A percentile compares a stretch with the other conserved stretches of the same genome.
These are phyloP conservation scores for Allolobophora icterica DNA, from an alignment of 2,888 invertebrate species.

Conservation along the genomic window DNA sequence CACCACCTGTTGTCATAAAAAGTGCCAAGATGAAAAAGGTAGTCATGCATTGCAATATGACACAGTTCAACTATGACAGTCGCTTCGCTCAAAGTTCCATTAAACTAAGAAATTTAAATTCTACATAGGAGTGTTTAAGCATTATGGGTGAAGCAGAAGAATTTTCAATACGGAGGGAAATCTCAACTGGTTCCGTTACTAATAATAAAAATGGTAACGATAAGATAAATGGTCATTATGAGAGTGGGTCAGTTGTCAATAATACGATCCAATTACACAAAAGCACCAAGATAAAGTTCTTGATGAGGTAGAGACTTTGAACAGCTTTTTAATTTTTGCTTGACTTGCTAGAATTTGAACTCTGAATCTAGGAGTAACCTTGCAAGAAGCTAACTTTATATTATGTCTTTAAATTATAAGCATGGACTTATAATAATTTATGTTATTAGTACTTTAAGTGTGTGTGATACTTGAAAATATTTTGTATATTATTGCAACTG, in stretches of 20 bases:
- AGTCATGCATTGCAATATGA: not conserved
- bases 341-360: too few relatives aligned
- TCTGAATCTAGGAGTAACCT: too few relatives aligned
- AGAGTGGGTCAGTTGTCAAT: not conserved
- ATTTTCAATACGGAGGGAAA: not conserved
- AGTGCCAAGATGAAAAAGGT: not conserved
- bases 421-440: not conserved
- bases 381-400: too few relatives aligned
- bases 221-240: not conserved
- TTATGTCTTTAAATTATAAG: not conserved
- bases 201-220: not conserved
- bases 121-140: not conserved
- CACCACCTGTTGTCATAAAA: constrained; percentile 62
- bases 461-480: not conserved
- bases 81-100: too few relatives aligned
- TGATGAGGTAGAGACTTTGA: not conserved
- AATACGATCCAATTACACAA: not conserved
- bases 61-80: not conserved
- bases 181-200: not conserved
- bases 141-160: not conserved
- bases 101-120: not conserved
- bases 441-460: not conserved
- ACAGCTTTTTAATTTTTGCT: too few relatives aligned
- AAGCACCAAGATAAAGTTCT: not conserved
- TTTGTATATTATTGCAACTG: not conserved